Conservation (phyloP, 1,140 invertebrate genomes). For the Ephestia elutella region DNA sequence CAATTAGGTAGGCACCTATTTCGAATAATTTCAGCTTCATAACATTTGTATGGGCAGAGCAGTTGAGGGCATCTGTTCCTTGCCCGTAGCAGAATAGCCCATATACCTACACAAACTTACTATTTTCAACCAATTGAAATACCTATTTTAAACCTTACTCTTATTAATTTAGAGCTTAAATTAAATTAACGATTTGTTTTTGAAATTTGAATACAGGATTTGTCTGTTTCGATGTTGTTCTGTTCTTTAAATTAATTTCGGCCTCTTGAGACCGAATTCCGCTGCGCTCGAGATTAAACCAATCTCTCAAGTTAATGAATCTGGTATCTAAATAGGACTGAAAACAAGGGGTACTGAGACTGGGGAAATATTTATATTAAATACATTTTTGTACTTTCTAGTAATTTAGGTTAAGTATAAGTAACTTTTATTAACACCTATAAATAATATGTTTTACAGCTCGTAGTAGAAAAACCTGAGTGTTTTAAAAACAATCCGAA, state of each 20-base stretch:
- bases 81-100: slow-evolving; percentile 34
- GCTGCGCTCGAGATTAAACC: slow-evolving; percentile 49
- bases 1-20: slow-evolving; percentile 37
- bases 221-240: slow-evolving; percentile 39
- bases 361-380: slow-evolving; percentile 5
- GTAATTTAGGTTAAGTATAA: no score
- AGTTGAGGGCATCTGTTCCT: slow-evolving; percentile 61
- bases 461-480: no score
- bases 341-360: slow-evolving; percentile 4
- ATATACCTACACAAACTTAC: slow-evolving; percentile 24
- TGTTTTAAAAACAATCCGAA: no score
- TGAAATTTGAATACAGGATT: background rate
- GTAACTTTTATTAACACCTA: no score
- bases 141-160: background rate
- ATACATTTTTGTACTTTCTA: background rate
- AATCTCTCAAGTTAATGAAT: slow-evolving; percentile 52
- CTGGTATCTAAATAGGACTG: slow-evolving; percentile 28
- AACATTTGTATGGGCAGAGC: slow-evolving; percentile 41
- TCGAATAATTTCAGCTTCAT: slow-evolving; percentile 43
- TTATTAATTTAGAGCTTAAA: background rate
- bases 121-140: slow-evolving; percentile 5
- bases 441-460: no score
- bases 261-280: slow-evolving; percentile 51
- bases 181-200: slow-evolving; percentile 10
- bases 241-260: slow-evolving; percentile 66